A percentile compares a stretch with the other conserved stretches of the same genome.
phyloP scores from a whole-genome alignment of 1,140 invertebrate species.

The Leguminivora glycinivorella region DNA sequence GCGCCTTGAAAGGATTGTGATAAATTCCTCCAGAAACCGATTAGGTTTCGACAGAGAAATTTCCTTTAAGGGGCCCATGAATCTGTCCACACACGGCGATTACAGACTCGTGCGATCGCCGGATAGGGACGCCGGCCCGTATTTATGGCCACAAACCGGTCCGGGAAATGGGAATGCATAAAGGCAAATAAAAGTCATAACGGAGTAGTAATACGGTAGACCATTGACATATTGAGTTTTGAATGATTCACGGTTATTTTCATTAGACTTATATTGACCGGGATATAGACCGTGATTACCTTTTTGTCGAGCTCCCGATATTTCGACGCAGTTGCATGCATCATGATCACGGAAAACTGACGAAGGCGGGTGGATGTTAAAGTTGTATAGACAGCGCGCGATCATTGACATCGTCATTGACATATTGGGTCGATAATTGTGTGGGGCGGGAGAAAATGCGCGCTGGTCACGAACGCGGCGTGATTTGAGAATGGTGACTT shows the following conservation, averaged over 20 bases:
- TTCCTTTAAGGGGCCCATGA: slow-evolving; percentile 63
- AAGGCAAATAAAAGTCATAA: slow-evolving; percentile 70
- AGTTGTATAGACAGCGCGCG: too few relatives aligned
- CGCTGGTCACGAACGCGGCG: slow-evolving; percentile 36
- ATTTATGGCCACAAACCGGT: slow-evolving; percentile 52
- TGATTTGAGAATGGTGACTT: not conserved
- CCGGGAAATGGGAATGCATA: slow-evolving; percentile 35
- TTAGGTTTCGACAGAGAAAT: slow-evolving; percentile 65
- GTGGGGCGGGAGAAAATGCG: slow-evolving; percentile 50
- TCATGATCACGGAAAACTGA: too few relatives aligned
- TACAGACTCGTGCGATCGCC: slow-evolving; percentile 63
- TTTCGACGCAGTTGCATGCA: too few relatives aligned
- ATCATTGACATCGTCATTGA: too few relatives aligned
- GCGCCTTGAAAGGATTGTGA: slow-evolving; percentile 59
- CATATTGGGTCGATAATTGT: slow-evolving; percentile 49
- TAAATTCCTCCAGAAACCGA: slow-evolving; percentile 69
- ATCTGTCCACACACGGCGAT: slow-evolving; percentile 63
- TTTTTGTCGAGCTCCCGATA: too few relatives aligned
- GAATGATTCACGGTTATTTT: too few relatives aligned
- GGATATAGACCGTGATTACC: too few relatives aligned
- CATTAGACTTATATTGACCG: too few relatives aligned
- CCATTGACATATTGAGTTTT: too few relatives aligned
- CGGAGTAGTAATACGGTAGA: slow-evolving; percentile 46
- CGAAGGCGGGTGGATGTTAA: too few relatives aligned
- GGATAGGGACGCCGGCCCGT: slow-evolving; percentile 52